These are phyloP conservation scores for Omphaloscelis lunosa DNA, from an alignment of 2,888 invertebrate species.

Conservation along the genomic window DNA sequence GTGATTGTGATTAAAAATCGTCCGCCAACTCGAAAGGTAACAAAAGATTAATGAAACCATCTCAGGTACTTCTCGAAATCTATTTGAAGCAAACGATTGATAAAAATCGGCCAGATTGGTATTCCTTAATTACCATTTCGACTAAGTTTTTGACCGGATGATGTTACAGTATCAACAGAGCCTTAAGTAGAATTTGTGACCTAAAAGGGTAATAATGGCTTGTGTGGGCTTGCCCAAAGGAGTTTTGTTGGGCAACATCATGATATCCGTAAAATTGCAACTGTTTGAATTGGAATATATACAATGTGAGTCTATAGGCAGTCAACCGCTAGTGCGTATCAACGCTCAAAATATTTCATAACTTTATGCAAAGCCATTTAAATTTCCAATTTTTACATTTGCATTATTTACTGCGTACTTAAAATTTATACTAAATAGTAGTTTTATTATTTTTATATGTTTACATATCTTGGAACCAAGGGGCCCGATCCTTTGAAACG, in stretches of 20 bases:
- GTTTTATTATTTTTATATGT: too few species aligned
- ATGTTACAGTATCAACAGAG: slow-evolving; percentile 22
- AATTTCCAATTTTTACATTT: slow-evolving; percentile 20
- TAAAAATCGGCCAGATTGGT: slow-evolving; percentile 33
- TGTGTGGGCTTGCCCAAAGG: not conserved
- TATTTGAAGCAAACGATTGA: slow-evolving; percentile 43
- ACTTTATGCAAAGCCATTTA: slow-evolving; percentile 32
- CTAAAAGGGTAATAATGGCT: slow-evolving; percentile 1
- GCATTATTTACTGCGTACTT: not conserved
- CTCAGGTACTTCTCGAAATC: slow-evolving; percentile 20
- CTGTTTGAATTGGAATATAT: too few species aligned
- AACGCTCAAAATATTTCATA: slow-evolving; percentile 42
- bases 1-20: slow-evolving; percentile 47
- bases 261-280: not conserved
- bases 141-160: slow-evolving; percentile 12
- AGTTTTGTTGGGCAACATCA: slow-evolving; percentile 6
- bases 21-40: slow-evolving; percentile 30
- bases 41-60: slow-evolving; percentile 43
- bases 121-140: slow-evolving; percentile 33
- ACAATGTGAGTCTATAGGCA: too few species aligned
- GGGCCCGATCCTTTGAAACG: too few species aligned
- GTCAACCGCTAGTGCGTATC: too few species aligned
- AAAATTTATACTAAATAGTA: not conserved
- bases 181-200: slow-evolving; percentile 1
- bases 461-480: too few species aligned